These are phyloP conservation scores for Megathymus violae DNA, from an alignment of 1,140 invertebrate species.

Conservation along the genomic window DNA sequence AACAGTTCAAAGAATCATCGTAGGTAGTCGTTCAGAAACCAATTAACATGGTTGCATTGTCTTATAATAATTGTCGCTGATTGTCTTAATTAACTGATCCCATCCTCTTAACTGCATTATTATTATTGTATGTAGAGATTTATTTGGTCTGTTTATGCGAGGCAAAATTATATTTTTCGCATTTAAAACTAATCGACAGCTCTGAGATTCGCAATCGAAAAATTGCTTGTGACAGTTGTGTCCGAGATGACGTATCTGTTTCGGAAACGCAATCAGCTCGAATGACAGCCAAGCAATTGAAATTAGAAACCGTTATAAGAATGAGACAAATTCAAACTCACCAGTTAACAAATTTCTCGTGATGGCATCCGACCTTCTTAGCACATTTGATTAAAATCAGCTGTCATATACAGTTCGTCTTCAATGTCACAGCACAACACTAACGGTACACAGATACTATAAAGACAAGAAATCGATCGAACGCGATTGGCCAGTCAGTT, in stretches of 20 bases:
- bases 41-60: constrained; percentile 17
- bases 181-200: neutral
- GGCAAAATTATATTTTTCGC: neutral
- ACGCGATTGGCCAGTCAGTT: constrained; percentile 64
- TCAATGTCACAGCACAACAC: constrained; percentile 74
- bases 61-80: constrained; percentile 5
- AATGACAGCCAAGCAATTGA: constrained; percentile 1
- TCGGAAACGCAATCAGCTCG: constrained; percentile 10
- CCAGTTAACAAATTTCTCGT: constrained; percentile 50
- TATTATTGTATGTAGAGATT: too few relatives aligned
- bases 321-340: constrained; percentile 51
- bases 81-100: constrained; percentile 6
- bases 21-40: constrained; percentile 5
- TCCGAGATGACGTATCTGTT: constrained; percentile 16
- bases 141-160: too few relatives aligned
- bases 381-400: constrained; percentile 45
- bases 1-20: neutral
- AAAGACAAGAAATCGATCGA: constrained; percentile 69
- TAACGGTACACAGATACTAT: constrained; percentile 67
- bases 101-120: neutral
- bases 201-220: constrained; percentile 1
- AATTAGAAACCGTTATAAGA: constrained; percentile 14
- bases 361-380: constrained; percentile 67
- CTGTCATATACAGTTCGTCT: constrained; percentile 55
- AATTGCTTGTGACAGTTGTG: constrained; percentile 19